phyloP scores from a whole-genome alignment of 2,888 invertebrate genomes.

The Polymixis lichenea region DNA sequence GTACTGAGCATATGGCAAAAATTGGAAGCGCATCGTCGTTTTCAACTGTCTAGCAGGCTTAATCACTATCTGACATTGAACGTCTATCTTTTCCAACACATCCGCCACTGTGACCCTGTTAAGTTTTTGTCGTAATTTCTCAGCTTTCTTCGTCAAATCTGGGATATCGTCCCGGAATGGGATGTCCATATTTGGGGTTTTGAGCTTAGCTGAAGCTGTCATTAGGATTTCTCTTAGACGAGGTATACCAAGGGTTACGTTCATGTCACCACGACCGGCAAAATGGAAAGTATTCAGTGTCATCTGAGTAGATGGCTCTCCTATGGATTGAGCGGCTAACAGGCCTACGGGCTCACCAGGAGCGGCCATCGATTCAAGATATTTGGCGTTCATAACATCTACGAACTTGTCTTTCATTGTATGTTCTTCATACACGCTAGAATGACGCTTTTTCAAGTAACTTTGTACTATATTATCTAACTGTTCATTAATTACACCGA shows the following conservation, averaged over 20 bases:
- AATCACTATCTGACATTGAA: constrained; percentile 91
- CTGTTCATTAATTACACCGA: constrained; percentile 96
- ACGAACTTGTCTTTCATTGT: constrained; percentile 90
- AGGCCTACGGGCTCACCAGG: constrained; percentile 99
- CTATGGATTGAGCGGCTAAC: constrained; percentile 99
- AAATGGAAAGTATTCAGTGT: constrained; percentile 99
- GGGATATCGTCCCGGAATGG: constrained; percentile 92
- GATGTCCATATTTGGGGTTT: constrained; percentile 99
- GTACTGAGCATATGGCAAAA: constrained; percentile 94
- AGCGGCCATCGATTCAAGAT: constrained; percentile 93
- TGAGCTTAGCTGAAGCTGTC: constrained; percentile 97
- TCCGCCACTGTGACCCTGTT: constrained; percentile 95
- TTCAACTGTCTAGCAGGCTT: constrained; percentile 90
- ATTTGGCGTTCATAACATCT: constrained; percentile 94
- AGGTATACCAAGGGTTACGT: constrained; percentile 99
- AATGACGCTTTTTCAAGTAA: constrained; percentile 88
- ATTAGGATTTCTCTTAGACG: constrained; percentile 98
- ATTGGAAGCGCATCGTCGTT: constrained; percentile 93
- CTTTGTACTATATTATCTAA: constrained; percentile 92
- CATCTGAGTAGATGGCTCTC: constrained; percentile 99
- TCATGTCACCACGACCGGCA: constrained; percentile 99
- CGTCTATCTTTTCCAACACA: constrained; percentile 93
- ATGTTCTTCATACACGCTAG: constrained; percentile 72
- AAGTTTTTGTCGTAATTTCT: constrained; percentile 93
- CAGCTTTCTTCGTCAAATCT: constrained; percentile 90